Base-by-base conservation (phyloP, 2,888 invertebrate genomes). In the Calliphora vomitoria region DNA sequence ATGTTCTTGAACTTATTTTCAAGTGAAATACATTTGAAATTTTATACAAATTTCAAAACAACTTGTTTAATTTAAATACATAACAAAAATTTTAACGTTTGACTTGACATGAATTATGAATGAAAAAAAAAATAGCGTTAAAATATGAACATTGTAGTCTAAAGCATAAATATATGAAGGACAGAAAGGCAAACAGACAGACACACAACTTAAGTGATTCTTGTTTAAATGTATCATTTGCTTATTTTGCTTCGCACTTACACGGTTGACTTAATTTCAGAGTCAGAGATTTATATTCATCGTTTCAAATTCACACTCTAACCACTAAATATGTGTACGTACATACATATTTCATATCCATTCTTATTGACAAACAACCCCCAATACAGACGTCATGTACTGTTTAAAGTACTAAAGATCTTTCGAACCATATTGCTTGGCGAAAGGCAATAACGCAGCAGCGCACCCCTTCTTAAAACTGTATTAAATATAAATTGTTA, bases 161-260 rank as follows among this genome's bases (percentile, higher is more conserved):
- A 6, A n/a, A 71, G n/a, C 20, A 64, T 53, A 3, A 8, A 53
- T 10, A 53, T 10, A 66, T 25, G 31, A 35, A 3, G 11, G 15
- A 20, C 35, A 25, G 31, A 69, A 69, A n/a, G 47, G 5, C 31
- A 41, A 10, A 44, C 47, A 55, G n/a, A 71, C 35, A 50, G n/a
- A 35, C 35, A 53, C 10, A 41, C 53, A 80, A 60, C 72, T 58
- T 55, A 81, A 75, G 69, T 69, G 75, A 62, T 82, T 82, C 38
- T 68, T 68, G 53, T 38, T 85, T 84, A 81, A 87, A 79, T 82
- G 82, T 85, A 85, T 78, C 85, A 72, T 69, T 79, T 75, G 47
- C 55, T 79, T 68, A 87, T 79, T 87, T 79, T 71, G 76, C 58
- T 87, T 87, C 87, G 87, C 87, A 87, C 87, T 87, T 87, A 87